These are phyloP conservation scores for Rhombomys opimus DNA, from an alignment of 2,113 vertebrate species.

Conservation along the genomic window DNA sequence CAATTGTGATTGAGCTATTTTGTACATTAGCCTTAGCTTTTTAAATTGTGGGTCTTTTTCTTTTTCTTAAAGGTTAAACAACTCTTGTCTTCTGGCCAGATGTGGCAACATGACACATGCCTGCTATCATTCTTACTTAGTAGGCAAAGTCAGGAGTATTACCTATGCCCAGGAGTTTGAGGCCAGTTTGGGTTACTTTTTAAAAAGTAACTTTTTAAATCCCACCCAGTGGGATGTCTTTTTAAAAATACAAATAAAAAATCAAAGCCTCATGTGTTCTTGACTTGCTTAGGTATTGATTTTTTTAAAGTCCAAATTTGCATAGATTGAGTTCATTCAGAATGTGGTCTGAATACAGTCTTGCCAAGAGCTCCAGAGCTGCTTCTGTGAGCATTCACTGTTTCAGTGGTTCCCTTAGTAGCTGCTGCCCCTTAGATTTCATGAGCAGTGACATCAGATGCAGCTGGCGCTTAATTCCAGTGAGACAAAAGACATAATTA, in stretches of 20 bases:
- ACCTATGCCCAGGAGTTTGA: not conserved
- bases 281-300: slow-evolving; percentile 9
- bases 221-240: not conserved
- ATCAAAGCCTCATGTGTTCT: not conserved
- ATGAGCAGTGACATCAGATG: not conserved
- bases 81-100: not conserved
- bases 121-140: not conserved
- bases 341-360: not conserved
- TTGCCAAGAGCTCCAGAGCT: not conserved
- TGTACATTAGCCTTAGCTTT: slow-evolving; percentile 10
- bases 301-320: slow-evolving; percentile 1
- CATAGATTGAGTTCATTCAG: slow-evolving; percentile 15
- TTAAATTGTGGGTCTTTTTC: slow-evolving; percentile 14
- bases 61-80: slow-evolving; percentile 44
- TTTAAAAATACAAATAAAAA: not conserved
- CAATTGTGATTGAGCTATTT: slow-evolving; percentile 19
- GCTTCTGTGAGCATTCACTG: not conserved
- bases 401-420: not conserved
- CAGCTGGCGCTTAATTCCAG: slow-evolving; percentile 65
- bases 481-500: slow-evolving; percentile 70
- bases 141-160: not conserved
- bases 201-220: no score
- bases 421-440: slow-evolving; percentile 44
- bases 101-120: not conserved
- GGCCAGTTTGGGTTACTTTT: not conserved